Conservation (phyloP, 2,888 invertebrate species). For the Carabus problematicus region DNA sequence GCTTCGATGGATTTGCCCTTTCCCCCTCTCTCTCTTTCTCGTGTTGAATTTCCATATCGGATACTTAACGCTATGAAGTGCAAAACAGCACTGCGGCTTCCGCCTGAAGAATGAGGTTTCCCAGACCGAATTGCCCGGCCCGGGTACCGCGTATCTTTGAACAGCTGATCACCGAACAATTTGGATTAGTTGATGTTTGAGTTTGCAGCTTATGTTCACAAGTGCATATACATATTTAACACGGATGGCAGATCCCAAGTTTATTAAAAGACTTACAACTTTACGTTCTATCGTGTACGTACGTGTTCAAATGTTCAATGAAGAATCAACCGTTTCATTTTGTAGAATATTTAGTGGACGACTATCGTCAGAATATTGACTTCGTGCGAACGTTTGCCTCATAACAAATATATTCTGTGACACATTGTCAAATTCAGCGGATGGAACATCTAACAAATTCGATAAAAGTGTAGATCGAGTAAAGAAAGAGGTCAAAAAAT, state of each 20-base stretch:
- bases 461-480: slow-evolving; percentile 18
- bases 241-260: too few species aligned
- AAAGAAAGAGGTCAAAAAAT: slow-evolving; percentile 31
- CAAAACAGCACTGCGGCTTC: slow-evolving; percentile 20
- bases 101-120: not conserved
- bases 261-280: too few species aligned
- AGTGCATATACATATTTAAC: not conserved
- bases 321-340: too few species aligned
- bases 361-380: too few species aligned
- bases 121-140: not conserved
- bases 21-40: too few species aligned
- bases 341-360: too few species aligned
- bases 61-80: slow-evolving; percentile 33
- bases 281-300: too few species aligned
- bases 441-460: not conserved
- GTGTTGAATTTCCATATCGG: slow-evolving; percentile 32
- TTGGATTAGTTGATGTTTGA: slow-evolving; percentile 18
- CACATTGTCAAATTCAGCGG: too few species aligned
- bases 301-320: too few species aligned
- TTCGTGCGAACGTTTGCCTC: too few species aligned
- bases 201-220: slow-evolving; percentile 5
- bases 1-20: slow-evolving; percentile 30
- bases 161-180: slow-evolving; percentile 1
- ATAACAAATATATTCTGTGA: too few species aligned
- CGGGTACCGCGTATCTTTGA: too few species aligned